Conservation (phyloP, 2,888 invertebrate genomes). For the Luperina testacea region DNA sequence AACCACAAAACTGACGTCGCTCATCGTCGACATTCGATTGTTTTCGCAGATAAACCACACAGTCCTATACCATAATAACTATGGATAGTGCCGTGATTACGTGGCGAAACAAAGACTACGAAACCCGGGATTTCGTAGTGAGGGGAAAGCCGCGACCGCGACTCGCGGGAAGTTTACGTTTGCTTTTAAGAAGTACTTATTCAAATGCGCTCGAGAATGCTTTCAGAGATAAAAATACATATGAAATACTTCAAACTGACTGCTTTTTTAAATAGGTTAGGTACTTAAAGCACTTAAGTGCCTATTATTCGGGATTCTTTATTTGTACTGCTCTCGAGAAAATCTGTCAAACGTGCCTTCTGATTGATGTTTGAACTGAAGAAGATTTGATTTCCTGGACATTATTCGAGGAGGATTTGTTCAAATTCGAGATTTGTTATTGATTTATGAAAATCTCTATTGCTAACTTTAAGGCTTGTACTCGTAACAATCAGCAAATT, state of each 20-base stretch:
- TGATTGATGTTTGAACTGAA: conserved; percentile 5
- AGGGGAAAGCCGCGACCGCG: not conserved
- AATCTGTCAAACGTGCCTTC: conserved; percentile 45
- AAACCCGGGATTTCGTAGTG: not conserved
- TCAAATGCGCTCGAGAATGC: conserved; percentile 27
- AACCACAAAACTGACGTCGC: not conserved
- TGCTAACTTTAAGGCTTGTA: not conserved
- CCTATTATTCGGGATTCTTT: conserved; percentile 13
- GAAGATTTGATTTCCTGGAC: not conserved
- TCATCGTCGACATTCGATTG: not conserved
- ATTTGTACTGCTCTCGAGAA: conserved; percentile 25
- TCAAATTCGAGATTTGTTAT: not conserved
- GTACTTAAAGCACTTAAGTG: conserved; percentile 18
- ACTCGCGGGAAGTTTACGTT: not conserved
- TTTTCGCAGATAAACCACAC: not conserved
- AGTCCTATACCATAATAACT: not conserved
- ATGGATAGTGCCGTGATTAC: not conserved
- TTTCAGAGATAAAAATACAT: conserved; percentile 29
- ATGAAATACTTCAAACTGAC: conserved; percentile 23
- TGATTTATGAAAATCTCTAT: conserved; percentile 16
- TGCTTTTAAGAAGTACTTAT: conserved; percentile 31
- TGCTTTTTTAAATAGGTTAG: conserved; percentile 6
- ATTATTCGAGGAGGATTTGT: conserved; percentile 9
- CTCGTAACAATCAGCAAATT: not conserved
- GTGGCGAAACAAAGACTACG: not conserved